Conservation (phyloP, 2,888 invertebrate species). For the Standfussiana lucernea region DNA sequence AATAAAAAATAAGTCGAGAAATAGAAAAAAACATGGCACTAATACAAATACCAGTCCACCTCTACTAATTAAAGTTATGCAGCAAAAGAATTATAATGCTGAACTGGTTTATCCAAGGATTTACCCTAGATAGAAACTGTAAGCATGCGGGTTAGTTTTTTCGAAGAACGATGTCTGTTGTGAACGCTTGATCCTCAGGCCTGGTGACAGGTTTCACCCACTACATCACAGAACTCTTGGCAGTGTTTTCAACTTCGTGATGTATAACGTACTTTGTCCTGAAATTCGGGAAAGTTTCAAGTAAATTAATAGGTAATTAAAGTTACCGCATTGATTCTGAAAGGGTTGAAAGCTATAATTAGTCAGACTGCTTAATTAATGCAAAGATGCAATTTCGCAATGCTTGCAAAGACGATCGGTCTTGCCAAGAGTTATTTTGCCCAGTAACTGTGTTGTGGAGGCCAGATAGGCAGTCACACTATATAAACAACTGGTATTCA, state of each 20-base stretch:
- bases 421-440: neutral
- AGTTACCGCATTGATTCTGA: neutral
- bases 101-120: neutral
- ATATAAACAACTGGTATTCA: neutral
- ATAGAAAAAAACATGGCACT: too few species aligned
- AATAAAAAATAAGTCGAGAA: too few species aligned
- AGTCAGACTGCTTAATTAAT: neutral
- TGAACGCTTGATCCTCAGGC: constrained; percentile 77
- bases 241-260: constrained; percentile 86
- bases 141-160: constrained; percentile 77
- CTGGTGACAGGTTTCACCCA: constrained; percentile 57
- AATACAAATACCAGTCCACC: neutral
- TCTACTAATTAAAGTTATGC: neutral
- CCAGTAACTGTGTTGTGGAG: neutral
- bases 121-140: constrained; percentile 60
- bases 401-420: neutral
- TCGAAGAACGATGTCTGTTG: constrained; percentile 76
- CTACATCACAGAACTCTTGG: constrained; percentile 68
- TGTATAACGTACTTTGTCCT: constrained; percentile 87
- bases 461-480: neutral
- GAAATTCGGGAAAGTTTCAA: constrained; percentile 57
- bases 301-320: neutral
- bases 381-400: neutral
- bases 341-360: neutral
- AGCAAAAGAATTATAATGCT: neutral